Base-by-base conservation (phyloP, 2,888 invertebrate genomes). In the Drosophila monieri region DNA sequence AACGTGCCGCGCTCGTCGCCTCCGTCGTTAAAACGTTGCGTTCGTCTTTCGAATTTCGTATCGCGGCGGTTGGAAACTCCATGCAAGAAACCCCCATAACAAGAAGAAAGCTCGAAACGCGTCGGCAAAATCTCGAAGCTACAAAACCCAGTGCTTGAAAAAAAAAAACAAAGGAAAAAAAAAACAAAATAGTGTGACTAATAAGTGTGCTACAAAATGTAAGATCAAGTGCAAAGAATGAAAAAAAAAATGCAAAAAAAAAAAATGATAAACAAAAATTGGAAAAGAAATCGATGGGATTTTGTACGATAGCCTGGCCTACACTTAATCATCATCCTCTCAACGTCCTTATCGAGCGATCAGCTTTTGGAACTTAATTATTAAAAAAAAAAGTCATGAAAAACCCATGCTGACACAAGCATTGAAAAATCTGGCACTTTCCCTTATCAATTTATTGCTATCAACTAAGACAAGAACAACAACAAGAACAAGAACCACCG, bases 381-480 rank as follows among this genome's bases (percentile, higher is more conserved):
- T 15, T 32, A 12, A 56, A 25, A 3, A 37, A n/a, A 14, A 12
- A 30, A 9, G 2, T 18, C 18, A 18, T 18, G 14, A 37, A 37
- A 37, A 6, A 8, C 2, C 12, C 4, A 44, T 39, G 70, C 71
- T 70, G 71, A 47, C 71, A 59, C 51, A 65, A 41, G 35, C 60
- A 15, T 51, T 23, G 25, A 68, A 59, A 68, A 68, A 76, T 68
- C 75, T 80, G 80, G 78, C 81, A 85, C 75, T 80, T 80, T 27
- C 54, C 62, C 83, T 87, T 81, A 87, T 81, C 88, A 81, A 52
- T 81, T 81, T 81, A 81, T 87, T 87, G 88, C 80, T 87, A 81
- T 81, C 80, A 85, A 80, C 52, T 49, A 41, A 32, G 15, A 23
- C 18, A 18, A 18, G 18, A 18, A 18, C 18, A 18, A 18, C 18